These are phyloP conservation scores for Trachythela sp. DNA, from an alignment of 64 coral and sea anemone species.

Conservation along the genomic window DNA sequence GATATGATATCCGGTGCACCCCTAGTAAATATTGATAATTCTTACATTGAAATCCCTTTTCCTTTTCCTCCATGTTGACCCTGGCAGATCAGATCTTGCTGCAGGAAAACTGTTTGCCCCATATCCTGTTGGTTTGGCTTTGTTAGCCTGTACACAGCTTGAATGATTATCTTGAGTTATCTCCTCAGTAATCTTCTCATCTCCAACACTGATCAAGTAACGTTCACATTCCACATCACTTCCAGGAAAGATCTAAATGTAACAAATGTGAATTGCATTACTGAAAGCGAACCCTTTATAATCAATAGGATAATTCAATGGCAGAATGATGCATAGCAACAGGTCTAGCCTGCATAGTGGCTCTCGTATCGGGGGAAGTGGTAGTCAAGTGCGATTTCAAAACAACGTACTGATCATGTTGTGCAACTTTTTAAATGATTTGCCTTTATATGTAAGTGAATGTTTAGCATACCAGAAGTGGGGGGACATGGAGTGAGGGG, in stretches of 20 bases:
- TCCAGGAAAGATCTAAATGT: background rate
- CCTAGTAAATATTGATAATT: background rate
- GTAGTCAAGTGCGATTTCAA: too few species aligned
- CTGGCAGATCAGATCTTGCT: too few species aligned
- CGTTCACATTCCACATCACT: conserved; percentile 7
- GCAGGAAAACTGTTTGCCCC: background rate
- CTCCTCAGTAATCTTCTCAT: background rate
- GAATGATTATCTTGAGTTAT: background rate
- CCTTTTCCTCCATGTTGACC: background rate
- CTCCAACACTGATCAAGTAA: background rate
- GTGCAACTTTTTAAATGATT: too few species aligned
- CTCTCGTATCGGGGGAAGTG: too few species aligned
- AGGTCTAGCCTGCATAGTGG: too few species aligned
- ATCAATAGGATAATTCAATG: background rate
- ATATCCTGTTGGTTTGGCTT: background rate
- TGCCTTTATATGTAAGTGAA: too few species aligned
- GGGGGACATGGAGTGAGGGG: too few species aligned
- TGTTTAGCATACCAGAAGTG: too few species aligned
- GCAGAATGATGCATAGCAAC: too few species aligned
- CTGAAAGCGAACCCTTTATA: background rate
- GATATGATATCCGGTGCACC: too few species aligned
- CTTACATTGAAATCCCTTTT: background rate
- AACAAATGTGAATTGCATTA: background rate
- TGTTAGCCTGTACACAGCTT: background rate
- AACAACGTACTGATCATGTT: too few species aligned